Evolutionary conservation across 1,140 invertebrate species (phyloP), one percentile per base, ranked within the genome.

Genomic region (Drosophila grimshawi): DNA sequence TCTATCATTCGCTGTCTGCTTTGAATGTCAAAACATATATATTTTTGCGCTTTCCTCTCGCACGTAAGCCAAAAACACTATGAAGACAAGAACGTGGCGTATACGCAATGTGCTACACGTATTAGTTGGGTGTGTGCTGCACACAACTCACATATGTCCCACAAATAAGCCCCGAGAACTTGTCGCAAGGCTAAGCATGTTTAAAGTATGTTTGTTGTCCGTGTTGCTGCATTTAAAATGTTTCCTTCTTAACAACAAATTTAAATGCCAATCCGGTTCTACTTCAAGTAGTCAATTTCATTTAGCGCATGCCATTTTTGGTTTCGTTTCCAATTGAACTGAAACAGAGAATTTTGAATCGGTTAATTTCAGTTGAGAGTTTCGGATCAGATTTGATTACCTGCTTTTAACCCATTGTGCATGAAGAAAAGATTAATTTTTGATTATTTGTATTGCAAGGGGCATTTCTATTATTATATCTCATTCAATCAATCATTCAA

Each of bases 11-110:
- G 10, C 48, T 66, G 19, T 62, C 43, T 27, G 35, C 32, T 10
- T 43, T 52, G 55, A 4, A 29, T 68, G 51, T 61, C 43, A 56
- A 74, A 61, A 68, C n/a, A n/a, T 35, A 51, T 43, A 68, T 43
- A 69, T 62, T 62, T 69, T 41, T 39, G 49, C 51, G 35, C 35
- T 35, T 19, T 43, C 56, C 49, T 64, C 33, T 64, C 60, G 41
- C 46, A 66, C 63, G 48, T 70, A 27, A 69, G 43, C 32, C 43
- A 57, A 66, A 41, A 60, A 60, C 37, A 11, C 52, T 11, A 19
- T 29, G 41, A 41, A 41, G n/a, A 46, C 30, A 5, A 19, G n/a
- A 61, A 69, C 57, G 19, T 49, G 35, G 27, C 71, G 65, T 74
- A 74, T 62, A 74, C 71, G 71, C 65, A 62, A 69, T 45, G 30